A percentile compares a stretch with the other conserved stretches of the same genome.
Evolutionary conservation across 2,888 invertebrate genomes (phyloP).

Genomic region (Eilema griseolum): DNA sequence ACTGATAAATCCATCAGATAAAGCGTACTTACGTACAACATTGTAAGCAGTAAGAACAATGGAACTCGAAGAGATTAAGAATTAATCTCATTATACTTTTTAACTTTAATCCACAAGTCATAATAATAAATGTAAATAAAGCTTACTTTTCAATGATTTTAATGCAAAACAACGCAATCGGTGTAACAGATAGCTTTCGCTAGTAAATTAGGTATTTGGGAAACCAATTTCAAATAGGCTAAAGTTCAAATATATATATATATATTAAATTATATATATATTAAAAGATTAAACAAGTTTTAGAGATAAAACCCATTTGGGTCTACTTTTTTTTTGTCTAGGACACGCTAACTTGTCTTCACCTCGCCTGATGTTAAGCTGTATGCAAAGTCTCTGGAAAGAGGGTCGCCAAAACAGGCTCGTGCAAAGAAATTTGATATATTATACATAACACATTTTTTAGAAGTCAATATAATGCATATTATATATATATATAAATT

Average conservation of each 20-base stretch:
- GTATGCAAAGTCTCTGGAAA: too few relatives aligned
- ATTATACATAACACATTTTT: too few relatives aligned
- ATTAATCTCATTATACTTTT: not conserved
- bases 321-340: not conserved
- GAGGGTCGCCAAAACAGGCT: too few relatives aligned
- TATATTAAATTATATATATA: too few relatives aligned
- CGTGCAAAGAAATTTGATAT: too few relatives aligned
- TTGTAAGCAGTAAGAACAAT: not conserved
- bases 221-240: not conserved
- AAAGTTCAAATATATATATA: too few relatives aligned
- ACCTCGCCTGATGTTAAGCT: too few relatives aligned
- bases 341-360: too few relatives aligned
- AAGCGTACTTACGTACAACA: not conserved
- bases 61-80: not conserved
- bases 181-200: not conserved
- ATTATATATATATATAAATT: too few relatives aligned
- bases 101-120: constrained; percentile 1
- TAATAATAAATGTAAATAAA: not conserved
- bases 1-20: not conserved
- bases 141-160: not conserved
- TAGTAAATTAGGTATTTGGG: not conserved
- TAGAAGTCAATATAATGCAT: too few relatives aligned
- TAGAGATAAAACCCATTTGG: not conserved
- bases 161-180: not conserved
- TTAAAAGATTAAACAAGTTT: too few relatives aligned